Evolutionary conservation across 2,888 invertebrate species (phyloP).

Genomic region (Leptopilina myrica): DNA sequence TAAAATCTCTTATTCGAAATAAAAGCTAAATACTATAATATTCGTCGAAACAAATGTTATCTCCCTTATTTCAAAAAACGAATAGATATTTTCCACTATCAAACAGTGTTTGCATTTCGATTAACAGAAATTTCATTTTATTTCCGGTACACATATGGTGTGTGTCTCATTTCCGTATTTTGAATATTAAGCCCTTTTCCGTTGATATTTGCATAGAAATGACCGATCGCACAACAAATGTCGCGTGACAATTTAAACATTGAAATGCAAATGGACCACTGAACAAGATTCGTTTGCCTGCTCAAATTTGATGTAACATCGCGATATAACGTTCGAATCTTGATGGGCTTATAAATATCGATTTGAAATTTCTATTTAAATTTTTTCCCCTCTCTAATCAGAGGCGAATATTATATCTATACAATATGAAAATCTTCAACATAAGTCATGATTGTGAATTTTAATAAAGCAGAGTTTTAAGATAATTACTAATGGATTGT

Average conservation of each 20-base stretch:
- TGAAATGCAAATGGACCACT: slow-evolving; percentile 12
- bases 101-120: slow-evolving; percentile 42
- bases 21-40: not conserved
- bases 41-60: not conserved
- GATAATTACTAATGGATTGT: slow-evolving; percentile 15
- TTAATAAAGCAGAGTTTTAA: slow-evolving; percentile 21
- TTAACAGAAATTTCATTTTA: slow-evolving; percentile 55
- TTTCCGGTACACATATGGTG: slow-evolving; percentile 61
- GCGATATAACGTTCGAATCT: slow-evolving; percentile 13
- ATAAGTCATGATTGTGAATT: slow-evolving; percentile 34
- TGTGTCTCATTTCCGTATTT: slow-evolving; percentile 62
- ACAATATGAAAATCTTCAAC: slow-evolving; percentile 5
- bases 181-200: slow-evolving; percentile 60
- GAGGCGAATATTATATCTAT: not conserved
- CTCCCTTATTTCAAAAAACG: not conserved
- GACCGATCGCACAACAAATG: slow-evolving; percentile 55
- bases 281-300: slow-evolving; percentile 23
- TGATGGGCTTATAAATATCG: not conserved
- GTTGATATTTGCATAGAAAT: slow-evolving; percentile 64
- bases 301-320: slow-evolving; percentile 31
- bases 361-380: not conserved
- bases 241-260: slow-evolving; percentile 55
- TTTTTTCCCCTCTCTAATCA: not conserved
- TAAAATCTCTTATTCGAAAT: not conserved
- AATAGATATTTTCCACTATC: not conserved